Base-by-base conservation (phyloP, 1,140 invertebrate species). In the Phymastichus coffea region DNA sequence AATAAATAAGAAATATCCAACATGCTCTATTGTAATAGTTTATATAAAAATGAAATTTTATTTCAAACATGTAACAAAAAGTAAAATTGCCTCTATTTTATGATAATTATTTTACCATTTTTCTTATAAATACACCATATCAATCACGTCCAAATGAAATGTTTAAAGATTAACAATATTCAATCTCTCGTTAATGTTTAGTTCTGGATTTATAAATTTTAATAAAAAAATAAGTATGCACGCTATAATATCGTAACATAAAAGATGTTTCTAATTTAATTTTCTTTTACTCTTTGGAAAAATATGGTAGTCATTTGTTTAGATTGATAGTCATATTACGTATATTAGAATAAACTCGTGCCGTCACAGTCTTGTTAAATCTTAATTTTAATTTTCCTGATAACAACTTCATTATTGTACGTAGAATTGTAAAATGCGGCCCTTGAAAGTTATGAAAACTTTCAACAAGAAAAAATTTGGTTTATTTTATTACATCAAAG, bases 1-100 rank as follows among this genome's bases (percentile, higher is more conserved):
- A 67, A 73, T 73, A 74, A 74, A 75, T 71, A 73, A 74, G 64
- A 75, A 69, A 70, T 65, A 54, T 70, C 64, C 65, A 69, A 67
- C 66, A 67, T 44, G 51, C 59, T 68, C 40, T 63, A 64, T 66
- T 65, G 64, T 63, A 60, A 68, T 66, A 63, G 63, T 61, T 40
- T 62, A 62, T 49, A 49, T 67, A 69, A 72, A 65, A 66, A 65
- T n/a, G n/a, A 71, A 61, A 67, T 53, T 67, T 64, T 52, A 63
- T 30, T 61, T 14, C 41, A 61, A 54, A 35, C 14, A 17, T 35
- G 25, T 26, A 30, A 47, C 55, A 38, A 41, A 53, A 53, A 53
- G 43, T 25, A 40, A 19, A 23, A 51, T 37, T 57, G 56, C n/a
- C n/a, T 46, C 44, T 56, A 43, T 55, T 4, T 12, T 44, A 23